Percentiles rank a stretch among this genome's conserved stretches.
Conservation (phyloP, 2,797 vertebrate genomes). For the Rallus crepitans region DNA sequence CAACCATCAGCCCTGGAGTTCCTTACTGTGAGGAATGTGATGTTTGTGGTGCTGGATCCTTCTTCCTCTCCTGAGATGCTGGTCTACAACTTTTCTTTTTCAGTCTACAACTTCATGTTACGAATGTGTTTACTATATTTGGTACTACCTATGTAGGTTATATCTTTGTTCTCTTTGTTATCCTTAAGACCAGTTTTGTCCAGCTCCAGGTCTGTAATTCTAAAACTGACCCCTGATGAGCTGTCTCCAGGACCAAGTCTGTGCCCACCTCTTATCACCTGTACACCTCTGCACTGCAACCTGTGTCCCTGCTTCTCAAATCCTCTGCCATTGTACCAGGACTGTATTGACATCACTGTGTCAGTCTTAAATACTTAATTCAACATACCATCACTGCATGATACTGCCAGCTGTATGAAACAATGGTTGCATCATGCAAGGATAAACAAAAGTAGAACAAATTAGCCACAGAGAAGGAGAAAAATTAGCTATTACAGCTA, state of each 20-base stretch:
- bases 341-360: background rate
- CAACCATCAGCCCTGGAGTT: background rate
- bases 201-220: background rate
- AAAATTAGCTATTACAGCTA: background rate
- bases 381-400: accelerated
- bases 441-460: background rate
- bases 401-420: background rate
- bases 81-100: background rate
- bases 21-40: background rate
- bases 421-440: accelerated
- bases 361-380: background rate
- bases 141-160: background rate
- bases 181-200: background rate
- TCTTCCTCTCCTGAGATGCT: background rate
- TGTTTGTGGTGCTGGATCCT: background rate
- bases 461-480: background rate
- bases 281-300: accelerated
- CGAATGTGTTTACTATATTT: background rate
- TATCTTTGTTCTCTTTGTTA: background rate
- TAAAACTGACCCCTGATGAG: background rate
- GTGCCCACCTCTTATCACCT: background rate
- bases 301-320: background rate
- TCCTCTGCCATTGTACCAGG: background rate
- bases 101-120: background rate
- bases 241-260: background rate